Conservation (phyloP, 35 echinoderm and acorn worm species). For the Eucidaris tribuloides region DNA sequence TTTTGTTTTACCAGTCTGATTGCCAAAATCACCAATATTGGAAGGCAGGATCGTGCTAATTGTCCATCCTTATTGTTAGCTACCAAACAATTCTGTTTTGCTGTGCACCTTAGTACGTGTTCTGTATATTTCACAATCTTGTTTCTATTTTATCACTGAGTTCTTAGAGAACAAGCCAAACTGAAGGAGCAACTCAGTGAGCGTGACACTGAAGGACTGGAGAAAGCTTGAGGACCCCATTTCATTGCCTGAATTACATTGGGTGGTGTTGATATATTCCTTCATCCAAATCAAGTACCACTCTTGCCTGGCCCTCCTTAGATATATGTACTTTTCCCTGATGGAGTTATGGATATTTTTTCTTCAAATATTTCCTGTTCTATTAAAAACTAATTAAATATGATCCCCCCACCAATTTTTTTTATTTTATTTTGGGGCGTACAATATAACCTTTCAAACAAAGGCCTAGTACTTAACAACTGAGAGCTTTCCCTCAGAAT, state of each 20-base stretch:
- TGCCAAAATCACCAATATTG: too few relatives aligned
- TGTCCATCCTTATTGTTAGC: too few relatives aligned
- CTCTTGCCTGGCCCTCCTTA: constrained; percentile 82
- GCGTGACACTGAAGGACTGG: constrained; percentile 64
- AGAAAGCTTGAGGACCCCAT: constrained; percentile 14
- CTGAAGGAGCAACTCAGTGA: constrained; percentile 57
- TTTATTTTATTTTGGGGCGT: too few relatives aligned
- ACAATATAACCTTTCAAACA: not conserved
- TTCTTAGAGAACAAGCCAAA: constrained; percentile 68
- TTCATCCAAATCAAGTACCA: constrained; percentile 73
- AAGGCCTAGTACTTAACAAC: too few relatives aligned
- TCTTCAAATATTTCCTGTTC: not conserved
- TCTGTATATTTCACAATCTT: too few relatives aligned
- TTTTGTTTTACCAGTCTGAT: too few relatives aligned
- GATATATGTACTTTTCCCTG: constrained; percentile 76
- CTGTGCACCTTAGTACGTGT: too few relatives aligned
- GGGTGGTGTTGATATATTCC: constrained; percentile 92
- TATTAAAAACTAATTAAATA: not conserved
- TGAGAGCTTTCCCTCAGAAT: too few relatives aligned
- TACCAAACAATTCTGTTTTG: too few relatives aligned
- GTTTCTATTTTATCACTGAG: too few relatives aligned
- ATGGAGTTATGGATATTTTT: constrained; percentile 29
- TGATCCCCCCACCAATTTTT: not conserved
- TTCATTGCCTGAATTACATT: constrained; percentile 47
- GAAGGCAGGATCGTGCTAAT: too few relatives aligned